These are phyloP conservation scores for Tachysurus fulvidraco DNA, from an alignment of 2,113 vertebrate genomes.

Conservation along the genomic window DNA sequence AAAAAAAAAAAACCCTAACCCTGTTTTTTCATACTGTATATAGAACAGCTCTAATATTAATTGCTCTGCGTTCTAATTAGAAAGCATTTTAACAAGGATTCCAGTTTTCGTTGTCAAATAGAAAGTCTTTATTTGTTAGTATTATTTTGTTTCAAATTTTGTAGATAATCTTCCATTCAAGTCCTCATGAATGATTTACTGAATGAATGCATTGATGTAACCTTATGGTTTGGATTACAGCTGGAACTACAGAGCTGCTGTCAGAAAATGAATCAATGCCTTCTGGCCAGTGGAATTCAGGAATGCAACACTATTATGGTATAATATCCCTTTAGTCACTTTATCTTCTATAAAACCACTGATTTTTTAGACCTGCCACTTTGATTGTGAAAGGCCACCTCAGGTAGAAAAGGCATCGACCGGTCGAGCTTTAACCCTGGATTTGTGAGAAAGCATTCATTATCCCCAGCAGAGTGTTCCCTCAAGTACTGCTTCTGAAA, in stretches of 20 bases:
- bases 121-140: not conserved
- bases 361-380: conserved; percentile 22
- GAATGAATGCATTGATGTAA: not conserved
- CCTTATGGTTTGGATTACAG: not conserved
- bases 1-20: too few species aligned
- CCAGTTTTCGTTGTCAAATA: not conserved
- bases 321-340: not conserved
- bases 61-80: not conserved
- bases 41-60: not conserved
- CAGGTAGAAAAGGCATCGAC: conserved; percentile 4
- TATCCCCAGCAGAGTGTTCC: conserved; percentile 33
- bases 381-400: conserved; percentile 30
- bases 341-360: not conserved
- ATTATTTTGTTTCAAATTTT: too few species aligned
- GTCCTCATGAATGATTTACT: not conserved
- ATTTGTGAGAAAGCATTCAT: conserved; percentile 33
- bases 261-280: not conserved
- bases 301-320: not conserved
- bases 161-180: not conserved
- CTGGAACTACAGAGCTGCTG: not conserved
- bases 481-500: conserved; percentile 18
- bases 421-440: conserved; percentile 25
- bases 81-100: not conserved
- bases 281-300: not conserved
- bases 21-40: not conserved